Percentiles rank a stretch among this genome's conserved stretches.
phyloP scores from a whole-genome alignment of 2,888 invertebrate species.

The Unio delphinus region DNA sequence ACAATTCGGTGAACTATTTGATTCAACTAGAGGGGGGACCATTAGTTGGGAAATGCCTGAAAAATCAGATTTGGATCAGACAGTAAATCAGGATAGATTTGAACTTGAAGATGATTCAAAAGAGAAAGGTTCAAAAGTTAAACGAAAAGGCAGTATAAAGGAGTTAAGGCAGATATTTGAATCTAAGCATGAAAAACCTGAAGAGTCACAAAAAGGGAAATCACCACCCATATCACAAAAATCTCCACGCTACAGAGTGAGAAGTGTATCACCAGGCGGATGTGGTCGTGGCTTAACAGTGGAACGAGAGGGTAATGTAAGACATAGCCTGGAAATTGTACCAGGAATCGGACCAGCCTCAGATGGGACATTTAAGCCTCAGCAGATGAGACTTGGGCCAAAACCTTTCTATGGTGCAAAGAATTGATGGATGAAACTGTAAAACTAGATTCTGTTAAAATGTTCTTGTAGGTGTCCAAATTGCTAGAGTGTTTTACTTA shows the following conservation, averaged over 20 bases:
- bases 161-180: conserved; percentile 61
- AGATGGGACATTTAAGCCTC: conserved; percentile 37
- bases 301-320: conserved; percentile 27
- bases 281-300: conserved; percentile 16
- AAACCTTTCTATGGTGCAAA: conserved; percentile 65
- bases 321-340: conserved; percentile 53
- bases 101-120: conserved; percentile 15
- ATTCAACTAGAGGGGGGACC: conserved; percentile 2
- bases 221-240: conserved; percentile 21
- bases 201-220: conserved; percentile 3
- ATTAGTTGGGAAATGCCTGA: conserved; percentile 5
- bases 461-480: no score
- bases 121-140: conserved; percentile 34
- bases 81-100: conserved; percentile 20
- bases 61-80: conserved; percentile 17
- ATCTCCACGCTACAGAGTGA: conserved; percentile 30
- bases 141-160: conserved; percentile 63
- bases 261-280: conserved; percentile 43
- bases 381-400: conserved; percentile 58
- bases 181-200: conserved; percentile 36
- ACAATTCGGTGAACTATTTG: no score
- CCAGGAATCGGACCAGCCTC: conserved; percentile 1
- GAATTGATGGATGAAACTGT: conserved; percentile 1
- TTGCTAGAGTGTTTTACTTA: no score
- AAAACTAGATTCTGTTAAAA: no score